phyloP scores from a whole-genome alignment of 2,113 vertebrate genomes.

The Argyrosomus japonicus region DNA sequence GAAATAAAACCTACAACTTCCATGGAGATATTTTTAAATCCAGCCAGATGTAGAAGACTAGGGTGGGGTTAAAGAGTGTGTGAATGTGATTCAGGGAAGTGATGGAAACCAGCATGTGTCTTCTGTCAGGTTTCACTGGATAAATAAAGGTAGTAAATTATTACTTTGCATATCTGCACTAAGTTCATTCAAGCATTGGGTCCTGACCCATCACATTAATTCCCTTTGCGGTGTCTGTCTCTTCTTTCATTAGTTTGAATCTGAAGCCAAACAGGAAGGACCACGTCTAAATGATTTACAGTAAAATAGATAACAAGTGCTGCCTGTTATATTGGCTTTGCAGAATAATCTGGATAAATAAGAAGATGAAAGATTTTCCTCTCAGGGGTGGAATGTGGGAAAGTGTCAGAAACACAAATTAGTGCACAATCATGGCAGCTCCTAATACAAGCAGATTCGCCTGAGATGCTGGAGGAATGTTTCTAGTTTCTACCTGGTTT shows the following conservation, averaged over 20 bases:
- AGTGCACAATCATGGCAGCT: constrained; percentile 9
- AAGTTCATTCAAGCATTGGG: constrained; percentile 31
- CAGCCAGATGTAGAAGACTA: constrained; percentile 7
- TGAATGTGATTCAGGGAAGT: neutral
- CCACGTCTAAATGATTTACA: constrained; percentile 68
- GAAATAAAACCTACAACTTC: neutral
- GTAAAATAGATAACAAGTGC: constrained; percentile 51
- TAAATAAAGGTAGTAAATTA: constrained; percentile 68
- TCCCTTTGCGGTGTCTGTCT: constrained; percentile 28
- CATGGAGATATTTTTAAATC: neutral
- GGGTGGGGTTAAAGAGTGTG: constrained; percentile 19
- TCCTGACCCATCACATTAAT: constrained; percentile 57
- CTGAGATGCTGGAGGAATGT: constrained; percentile 18
- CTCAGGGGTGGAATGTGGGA: constrained; percentile 27
- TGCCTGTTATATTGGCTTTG: constrained; percentile 40
- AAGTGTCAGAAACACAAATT: constrained; percentile 40
- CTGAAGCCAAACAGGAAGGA: constrained; percentile 74
- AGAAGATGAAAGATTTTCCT: constrained; percentile 37
- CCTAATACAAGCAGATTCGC: neutral
- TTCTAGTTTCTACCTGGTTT: constrained; percentile 60
- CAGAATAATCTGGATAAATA: constrained; percentile 53
- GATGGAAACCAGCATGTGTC: constrained; percentile 55
- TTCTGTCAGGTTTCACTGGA: constrained; percentile 31
- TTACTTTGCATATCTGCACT: constrained; percentile 52
- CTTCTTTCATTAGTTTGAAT: constrained; percentile 51